Evolutionary conservation across 1,140 invertebrate genomes (phyloP).

Genomic region (Pemphigus obesinymphae): DNA sequence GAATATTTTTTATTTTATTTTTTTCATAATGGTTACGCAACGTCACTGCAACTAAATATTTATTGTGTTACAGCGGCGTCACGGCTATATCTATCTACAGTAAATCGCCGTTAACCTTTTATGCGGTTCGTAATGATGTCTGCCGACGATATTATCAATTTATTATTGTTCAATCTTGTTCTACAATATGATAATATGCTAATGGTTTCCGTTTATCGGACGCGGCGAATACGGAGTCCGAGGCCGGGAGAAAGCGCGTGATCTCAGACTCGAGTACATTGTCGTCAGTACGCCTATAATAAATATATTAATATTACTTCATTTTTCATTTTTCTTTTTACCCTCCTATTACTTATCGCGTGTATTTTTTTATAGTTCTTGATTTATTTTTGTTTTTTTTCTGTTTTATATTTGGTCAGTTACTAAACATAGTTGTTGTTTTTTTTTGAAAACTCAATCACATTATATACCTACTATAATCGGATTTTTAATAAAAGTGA

Average conservation of each 20-base stretch:
- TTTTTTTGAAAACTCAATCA: too few relatives aligned
- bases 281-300: background rate
- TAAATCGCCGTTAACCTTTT: background rate
- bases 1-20: too few relatives aligned
- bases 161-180: constrained; percentile 32
- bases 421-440: too few relatives aligned
- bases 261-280: background rate
- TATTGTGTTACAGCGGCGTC: background rate
- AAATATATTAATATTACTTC: background rate
- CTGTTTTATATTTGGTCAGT: too few relatives aligned
- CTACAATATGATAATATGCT: constrained; percentile 1
- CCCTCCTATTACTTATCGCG: too few relatives aligned
- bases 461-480: background rate
- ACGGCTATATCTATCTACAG: too few relatives aligned
- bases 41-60: background rate
- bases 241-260: background rate
- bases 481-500: background rate
- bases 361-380: too few relatives aligned
- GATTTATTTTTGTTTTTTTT: too few relatives aligned
- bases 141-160: constrained; percentile 17
- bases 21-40: too few relatives aligned
- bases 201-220: background rate
- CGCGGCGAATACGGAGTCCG: background rate
- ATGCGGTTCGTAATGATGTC: background rate
- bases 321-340: background rate